Base-by-base conservation (phyloP, 2,797 vertebrate genomes). In the Tokudaia tokunoshimensis region DNA sequence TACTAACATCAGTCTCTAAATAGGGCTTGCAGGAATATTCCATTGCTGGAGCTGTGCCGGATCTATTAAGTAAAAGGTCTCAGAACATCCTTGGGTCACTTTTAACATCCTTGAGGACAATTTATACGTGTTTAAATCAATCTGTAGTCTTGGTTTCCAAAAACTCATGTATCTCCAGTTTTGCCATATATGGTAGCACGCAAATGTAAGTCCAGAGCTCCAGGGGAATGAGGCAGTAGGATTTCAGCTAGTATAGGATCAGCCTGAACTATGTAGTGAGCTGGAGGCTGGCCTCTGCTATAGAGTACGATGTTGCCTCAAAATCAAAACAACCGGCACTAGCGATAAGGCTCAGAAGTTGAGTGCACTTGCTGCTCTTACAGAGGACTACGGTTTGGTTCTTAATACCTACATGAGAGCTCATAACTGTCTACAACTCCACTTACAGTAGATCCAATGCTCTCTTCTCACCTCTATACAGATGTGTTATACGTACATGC, bases 91-190 rank as follows among this genome's bases (percentile, higher is more conserved):
- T 44, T 44, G 11, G 12, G n/a, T 5, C 65, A 80, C 50, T 79
- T 95, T 50, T 75, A 44, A 75, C 65, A 75, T 57, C 11, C 2
- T 61, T 55, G 34, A 74, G 2, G 44, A 67, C 78, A 78, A 1
- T 31, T 94, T 10, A 61, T 26, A 47, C 57, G 13, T 93, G 31
- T 90, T 94, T 78, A 78, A 87, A 87, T 65, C 82, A 57, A 47
- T 85, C n/a, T 88, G 11, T 65, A 52, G 3, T 19, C 75, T 65
- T 2, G 17, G 9, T 47, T 14, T 50, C 37, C 14, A 63, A 29
- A 59, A 59, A 22, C 12, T n/a, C 50, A 57, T 37, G 14, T 37
- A 34, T 91, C 13, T 7, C 37, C 17, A 37, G 6, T 61, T 31
- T 34, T 91, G 3, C 14, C 20, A 12, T 4, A 26, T 34, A 50